phyloP scores from a whole-genome alignment of 2,888 invertebrate genomes.

The Leucophora obtusa region DNA sequence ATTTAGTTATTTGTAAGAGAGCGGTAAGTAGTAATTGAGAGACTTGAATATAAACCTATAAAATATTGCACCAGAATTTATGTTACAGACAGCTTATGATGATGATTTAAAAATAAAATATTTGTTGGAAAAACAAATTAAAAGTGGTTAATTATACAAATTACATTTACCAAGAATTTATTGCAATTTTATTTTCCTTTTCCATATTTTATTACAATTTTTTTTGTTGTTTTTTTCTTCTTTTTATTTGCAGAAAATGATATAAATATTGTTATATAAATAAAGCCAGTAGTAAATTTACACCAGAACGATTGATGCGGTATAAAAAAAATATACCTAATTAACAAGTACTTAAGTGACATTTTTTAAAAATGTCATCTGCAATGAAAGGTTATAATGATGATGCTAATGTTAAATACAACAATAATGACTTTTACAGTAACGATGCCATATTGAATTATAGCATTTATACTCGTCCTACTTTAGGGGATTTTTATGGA shows the following conservation, averaged over 20 bases:
- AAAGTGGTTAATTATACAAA: conserved; percentile 37
- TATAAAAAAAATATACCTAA: not conserved
- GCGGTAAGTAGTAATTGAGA: no score
- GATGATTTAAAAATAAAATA: not conserved
- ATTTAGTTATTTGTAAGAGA: no score
- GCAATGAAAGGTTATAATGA: not conserved
- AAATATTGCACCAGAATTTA: no score
- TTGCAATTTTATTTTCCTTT: not conserved
- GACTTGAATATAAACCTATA: no score
- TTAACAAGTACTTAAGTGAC: conserved; percentile 40
- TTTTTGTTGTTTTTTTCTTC: not conserved
- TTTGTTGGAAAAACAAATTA: not conserved
- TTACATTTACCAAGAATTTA: not conserved
- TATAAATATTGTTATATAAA: not conserved
- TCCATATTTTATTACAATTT: not conserved
- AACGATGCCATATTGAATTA: not conserved
- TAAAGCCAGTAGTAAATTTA: not conserved
- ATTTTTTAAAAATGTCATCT: conserved; percentile 32
- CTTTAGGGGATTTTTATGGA: conserved; percentile 72
- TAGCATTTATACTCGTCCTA: conserved; percentile 69
- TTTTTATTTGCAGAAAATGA: conserved; percentile 31
- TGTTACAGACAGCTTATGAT: not conserved
- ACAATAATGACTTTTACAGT: not conserved
- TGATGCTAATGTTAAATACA: not conserved
- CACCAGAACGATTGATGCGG: not conserved